A percentile compares a stretch with the other conserved stretches of the same genome.
Conservation (phyloP, 2,113 vertebrate genomes). For the Pimephales promelas region DNA sequence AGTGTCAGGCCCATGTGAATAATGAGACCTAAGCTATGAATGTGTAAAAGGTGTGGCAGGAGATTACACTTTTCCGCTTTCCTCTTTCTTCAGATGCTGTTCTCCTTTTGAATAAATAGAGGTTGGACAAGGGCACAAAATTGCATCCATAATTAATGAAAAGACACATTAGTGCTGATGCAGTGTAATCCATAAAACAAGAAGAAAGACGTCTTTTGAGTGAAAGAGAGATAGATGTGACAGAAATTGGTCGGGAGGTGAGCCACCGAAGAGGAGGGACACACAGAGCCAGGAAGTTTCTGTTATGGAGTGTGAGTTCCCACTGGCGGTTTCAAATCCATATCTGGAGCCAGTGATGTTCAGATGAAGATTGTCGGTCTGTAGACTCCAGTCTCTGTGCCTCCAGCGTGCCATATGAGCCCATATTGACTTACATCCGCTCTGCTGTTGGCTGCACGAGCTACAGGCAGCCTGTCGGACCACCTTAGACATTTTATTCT, state of each 20-base stretch:
- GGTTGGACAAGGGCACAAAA: conserved; percentile 54
- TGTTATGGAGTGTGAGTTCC: conserved; percentile 26
- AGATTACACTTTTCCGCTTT: conserved; percentile 31
- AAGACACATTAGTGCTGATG: conserved; percentile 62
- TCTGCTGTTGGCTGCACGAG: conserved; percentile 54
- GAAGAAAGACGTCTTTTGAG: conserved; percentile 48
- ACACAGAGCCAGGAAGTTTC: conserved; percentile 32
- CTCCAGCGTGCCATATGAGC: conserved; percentile 64
- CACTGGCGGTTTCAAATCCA: conserved; percentile 60
- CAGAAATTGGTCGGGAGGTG: conserved; percentile 13
- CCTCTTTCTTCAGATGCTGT: conserved; percentile 31
- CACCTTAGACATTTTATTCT: conserved; percentile 14
- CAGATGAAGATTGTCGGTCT: conserved; percentile 57
- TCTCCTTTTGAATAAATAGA: conserved; percentile 59
- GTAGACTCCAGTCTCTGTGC: conserved; percentile 61
- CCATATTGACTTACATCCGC: conserved; percentile 65
- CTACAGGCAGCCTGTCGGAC: conserved; percentile 56
- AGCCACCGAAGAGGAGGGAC: conserved; percentile 24
- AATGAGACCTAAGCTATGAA: conserved; percentile 61
- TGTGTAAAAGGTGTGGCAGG: conserved; percentile 55
- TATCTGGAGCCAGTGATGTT: conserved; percentile 61
- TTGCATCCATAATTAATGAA: conserved; percentile 70
- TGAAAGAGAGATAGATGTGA: conserved; percentile 6
- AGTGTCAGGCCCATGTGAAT: conserved; percentile 59
- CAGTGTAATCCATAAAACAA: conserved; percentile 50